phyloP scores from a whole-genome alignment of 1,140 invertebrate genomes.

The Chymomyza costata region DNA sequence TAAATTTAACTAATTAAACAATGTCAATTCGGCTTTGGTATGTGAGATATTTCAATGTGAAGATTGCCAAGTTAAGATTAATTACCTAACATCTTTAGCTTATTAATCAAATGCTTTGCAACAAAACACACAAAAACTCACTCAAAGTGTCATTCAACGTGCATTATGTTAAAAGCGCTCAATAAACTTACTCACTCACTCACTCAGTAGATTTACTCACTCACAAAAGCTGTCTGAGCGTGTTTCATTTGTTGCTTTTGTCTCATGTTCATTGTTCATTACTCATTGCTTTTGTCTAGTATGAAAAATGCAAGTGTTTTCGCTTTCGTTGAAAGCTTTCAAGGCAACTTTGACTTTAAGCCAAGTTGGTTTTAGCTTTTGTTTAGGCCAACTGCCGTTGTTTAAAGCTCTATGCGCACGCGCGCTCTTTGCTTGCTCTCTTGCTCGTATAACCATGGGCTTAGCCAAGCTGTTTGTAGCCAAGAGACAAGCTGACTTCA shows the following conservation, averaged over 20 bases:
- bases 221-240: slow-evolving; percentile 46
- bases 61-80: slow-evolving; percentile 49
- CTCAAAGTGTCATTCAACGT: slow-evolving; percentile 61
- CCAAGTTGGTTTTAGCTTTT: slow-evolving; percentile 32
- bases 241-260: too few relatives aligned
- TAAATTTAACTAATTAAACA: slow-evolving; percentile 44
- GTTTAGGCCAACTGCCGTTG: slow-evolving; percentile 17
- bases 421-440: slow-evolving; percentile 32
- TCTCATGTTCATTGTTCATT: too few relatives aligned
- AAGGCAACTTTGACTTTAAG: slow-evolving; percentile 50
- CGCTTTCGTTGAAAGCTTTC: slow-evolving; percentile 66
- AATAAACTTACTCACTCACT: slow-evolving; percentile 4
- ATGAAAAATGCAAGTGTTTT: slow-evolving; percentile 68
- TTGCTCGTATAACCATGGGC: too few relatives aligned
- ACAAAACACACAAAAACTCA: slow-evolving; percentile 16
- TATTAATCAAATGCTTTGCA: slow-evolving; percentile 57
- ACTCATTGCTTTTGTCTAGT: slow-evolving; percentile 27
- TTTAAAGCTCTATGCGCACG: slow-evolving; percentile 17
- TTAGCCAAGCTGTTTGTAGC: too few relatives aligned
- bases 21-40: slow-evolving; percentile 41
- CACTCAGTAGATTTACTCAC: slow-evolving; percentile 12
- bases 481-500: too few relatives aligned
- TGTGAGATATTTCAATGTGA: slow-evolving; percentile 19
- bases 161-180: neutral
- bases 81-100: slow-evolving; percentile 54